A percentile compares a stretch with the other conserved stretches of the same genome.
phyloP scores from a whole-genome alignment of 2,797 vertebrate species.

The Microtus californicus region DNA sequence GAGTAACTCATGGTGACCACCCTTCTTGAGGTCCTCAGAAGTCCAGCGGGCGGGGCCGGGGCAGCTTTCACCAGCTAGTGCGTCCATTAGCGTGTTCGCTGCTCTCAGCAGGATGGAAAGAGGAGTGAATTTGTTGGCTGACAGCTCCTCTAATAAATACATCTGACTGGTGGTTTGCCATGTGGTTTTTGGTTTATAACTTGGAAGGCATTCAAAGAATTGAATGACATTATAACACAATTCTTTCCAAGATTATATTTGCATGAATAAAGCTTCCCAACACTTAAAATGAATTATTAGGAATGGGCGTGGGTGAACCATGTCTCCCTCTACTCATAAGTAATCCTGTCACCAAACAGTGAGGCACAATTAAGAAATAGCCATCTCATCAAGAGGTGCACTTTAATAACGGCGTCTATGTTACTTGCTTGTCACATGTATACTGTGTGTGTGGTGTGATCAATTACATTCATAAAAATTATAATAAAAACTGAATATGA shows the following conservation, averaged over 20 bases:
- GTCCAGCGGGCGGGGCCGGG: neutral
- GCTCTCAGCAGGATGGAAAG: constrained; percentile 42
- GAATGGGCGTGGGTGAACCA: neutral
- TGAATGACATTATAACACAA: constrained; percentile 47
- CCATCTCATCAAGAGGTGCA: neutral
- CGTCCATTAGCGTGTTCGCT: neutral
- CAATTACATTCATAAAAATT: constrained; percentile 46
- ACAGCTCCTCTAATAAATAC: constrained; percentile 47
- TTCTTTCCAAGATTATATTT: constrained; percentile 58
- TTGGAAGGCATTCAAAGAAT: constrained; percentile 61
- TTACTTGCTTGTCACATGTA: constrained; percentile 14
- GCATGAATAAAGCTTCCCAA: constrained; percentile 51
- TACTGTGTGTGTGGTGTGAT: neutral
- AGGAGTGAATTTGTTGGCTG: constrained; percentile 26
- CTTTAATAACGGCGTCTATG: constrained; percentile 28
- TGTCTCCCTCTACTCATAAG: constrained; percentile 36
- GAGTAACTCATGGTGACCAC: neutral
- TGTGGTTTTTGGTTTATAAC: constrained; percentile 56
- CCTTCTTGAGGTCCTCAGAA: constrained; percentile 28
- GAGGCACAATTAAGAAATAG: neutral
- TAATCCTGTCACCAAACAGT: constrained; percentile 55
- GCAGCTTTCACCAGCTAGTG: neutral
- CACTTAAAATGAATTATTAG: constrained; percentile 56
- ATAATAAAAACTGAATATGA: constrained; percentile 4
- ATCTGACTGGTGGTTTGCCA: constrained; percentile 34